phyloP scores from a whole-genome alignment of 2,797 vertebrate species.

The Bradypus variegatus region DNA sequence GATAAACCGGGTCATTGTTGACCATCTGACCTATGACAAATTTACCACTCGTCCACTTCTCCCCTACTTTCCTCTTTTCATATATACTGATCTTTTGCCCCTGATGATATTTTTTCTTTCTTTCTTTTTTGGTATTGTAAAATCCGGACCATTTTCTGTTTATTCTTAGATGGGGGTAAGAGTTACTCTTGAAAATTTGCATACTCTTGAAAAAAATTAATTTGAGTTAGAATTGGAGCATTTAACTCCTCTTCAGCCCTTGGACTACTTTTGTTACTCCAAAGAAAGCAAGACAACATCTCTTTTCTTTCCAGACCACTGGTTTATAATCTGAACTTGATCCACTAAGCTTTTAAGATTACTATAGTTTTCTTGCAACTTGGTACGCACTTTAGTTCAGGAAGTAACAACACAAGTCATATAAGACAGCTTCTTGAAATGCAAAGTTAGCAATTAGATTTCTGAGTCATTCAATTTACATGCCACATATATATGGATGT shows the following conservation, averaged over 20 bases:
- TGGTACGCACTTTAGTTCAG: not conserved
- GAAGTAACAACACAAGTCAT: not conserved
- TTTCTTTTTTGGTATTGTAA: conserved; percentile 19
- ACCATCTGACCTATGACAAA: not conserved
- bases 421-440: not conserved
- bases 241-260: not conserved
- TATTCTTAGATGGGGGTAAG: not conserved
- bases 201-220: not conserved
- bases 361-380: not conserved
- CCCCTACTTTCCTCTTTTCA: not conserved
- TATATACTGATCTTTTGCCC: not conserved
- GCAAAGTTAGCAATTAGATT: not conserved
- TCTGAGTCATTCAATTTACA: not conserved
- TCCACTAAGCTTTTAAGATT: not conserved
- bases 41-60: not conserved
- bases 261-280: conserved; percentile 11
- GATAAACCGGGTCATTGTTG: not conserved
- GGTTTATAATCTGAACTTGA: not conserved
- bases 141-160: not conserved
- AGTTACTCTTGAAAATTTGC: not conserved
- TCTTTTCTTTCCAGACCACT: conserved; percentile 11
- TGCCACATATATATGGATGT: not conserved
- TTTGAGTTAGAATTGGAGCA: not conserved
- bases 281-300: conserved; percentile 13
- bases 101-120: not conserved